Percentiles rank a stretch among this genome's conserved stretches.
Conservation (phyloP, 92 coral and sea anemone species). For the Ricordea florida region DNA sequence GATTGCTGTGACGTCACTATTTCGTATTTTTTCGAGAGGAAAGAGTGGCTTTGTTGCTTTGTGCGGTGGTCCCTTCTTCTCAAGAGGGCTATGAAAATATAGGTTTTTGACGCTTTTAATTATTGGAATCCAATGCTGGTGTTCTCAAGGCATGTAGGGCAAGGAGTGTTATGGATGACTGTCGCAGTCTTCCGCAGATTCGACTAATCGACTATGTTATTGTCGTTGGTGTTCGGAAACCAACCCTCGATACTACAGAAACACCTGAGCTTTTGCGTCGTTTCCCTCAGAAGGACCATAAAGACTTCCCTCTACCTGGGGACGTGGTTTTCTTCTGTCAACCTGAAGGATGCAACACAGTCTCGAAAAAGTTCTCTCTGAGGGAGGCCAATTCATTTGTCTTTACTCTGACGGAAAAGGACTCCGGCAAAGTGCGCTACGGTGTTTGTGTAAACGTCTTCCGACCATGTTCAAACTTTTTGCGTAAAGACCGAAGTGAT, state of each 20-base stretch:
- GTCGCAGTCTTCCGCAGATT: slow-evolving; percentile 53
- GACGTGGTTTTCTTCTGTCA: slow-evolving; percentile 99
- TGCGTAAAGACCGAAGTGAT: slow-evolving; percentile 67
- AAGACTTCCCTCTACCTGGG: slow-evolving; percentile 91
- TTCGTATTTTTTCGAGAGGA: too few relatives aligned
- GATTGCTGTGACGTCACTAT: slow-evolving; percentile 34
- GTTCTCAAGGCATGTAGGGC: too few relatives aligned
- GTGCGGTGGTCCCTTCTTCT: too few relatives aligned
- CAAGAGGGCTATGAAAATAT: too few relatives aligned
- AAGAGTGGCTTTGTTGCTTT: too few relatives aligned
- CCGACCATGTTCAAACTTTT: slow-evolving; percentile 88
- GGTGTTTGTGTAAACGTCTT: slow-evolving; percentile 95
- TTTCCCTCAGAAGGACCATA: slow-evolving; percentile 91
- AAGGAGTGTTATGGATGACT: too few relatives aligned
- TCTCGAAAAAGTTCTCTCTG: slow-evolving; percentile 89
- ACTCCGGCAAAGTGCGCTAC: slow-evolving; percentile 90
- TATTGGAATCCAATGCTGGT: too few relatives aligned
- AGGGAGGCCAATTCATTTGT: slow-evolving; percentile 97
- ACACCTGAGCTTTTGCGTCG: slow-evolving; percentile 91
- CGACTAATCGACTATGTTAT: slow-evolving; percentile 91
- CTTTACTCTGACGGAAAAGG: slow-evolving; percentile 95
- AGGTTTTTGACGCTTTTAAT: too few relatives aligned
- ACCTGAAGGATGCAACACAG: slow-evolving; percentile 97
- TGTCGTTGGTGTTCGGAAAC: slow-evolving; percentile 98
- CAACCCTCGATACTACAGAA: slow-evolving; percentile 87